These are phyloP conservation scores for Arion vulgaris DNA, from an alignment of 1,140 invertebrate genomes.

Conservation along the genomic window DNA sequence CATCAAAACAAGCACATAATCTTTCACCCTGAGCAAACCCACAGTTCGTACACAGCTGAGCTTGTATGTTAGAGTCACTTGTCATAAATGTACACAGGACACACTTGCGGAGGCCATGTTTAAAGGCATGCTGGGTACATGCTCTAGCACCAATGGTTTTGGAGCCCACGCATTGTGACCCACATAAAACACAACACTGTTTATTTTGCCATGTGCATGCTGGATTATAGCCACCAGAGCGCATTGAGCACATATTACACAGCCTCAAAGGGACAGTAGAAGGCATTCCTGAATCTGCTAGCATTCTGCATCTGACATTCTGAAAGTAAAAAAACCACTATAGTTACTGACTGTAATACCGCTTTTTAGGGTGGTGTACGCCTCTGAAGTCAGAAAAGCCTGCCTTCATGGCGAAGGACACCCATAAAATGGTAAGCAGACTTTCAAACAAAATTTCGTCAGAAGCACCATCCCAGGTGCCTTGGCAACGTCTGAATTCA, in stretches of 20 bases:
- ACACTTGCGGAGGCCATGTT: constrained; percentile 5
- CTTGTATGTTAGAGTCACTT: not conserved
- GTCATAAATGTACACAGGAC: constrained; percentile 11
- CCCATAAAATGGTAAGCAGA: no score
- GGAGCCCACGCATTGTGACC: not conserved
- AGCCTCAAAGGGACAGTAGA: constrained; percentile 17
- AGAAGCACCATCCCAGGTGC: no score
- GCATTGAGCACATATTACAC: not conserved
- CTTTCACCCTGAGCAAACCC: not conserved
- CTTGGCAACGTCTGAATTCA: no score
- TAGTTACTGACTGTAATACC: no score
- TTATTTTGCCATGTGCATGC: constrained; percentile 27
- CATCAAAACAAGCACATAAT: constrained; percentile 18
- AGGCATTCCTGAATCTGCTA: not conserved
- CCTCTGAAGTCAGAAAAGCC: no score
- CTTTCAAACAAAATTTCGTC: no score
- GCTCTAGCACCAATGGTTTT: not conserved
- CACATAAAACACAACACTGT: constrained; percentile 26
- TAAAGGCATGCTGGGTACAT: not conserved
- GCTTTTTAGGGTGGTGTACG: no score
- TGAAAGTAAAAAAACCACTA: constrained; percentile 1
- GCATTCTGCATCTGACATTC: constrained; percentile 1
- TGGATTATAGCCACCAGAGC: constrained; percentile 7
- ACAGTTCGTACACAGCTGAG: constrained; percentile 17
- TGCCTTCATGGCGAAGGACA: no score